These are phyloP conservation scores for Anas acuta DNA, from an alignment of 2,797 vertebrate species.

Conservation along the genomic window DNA sequence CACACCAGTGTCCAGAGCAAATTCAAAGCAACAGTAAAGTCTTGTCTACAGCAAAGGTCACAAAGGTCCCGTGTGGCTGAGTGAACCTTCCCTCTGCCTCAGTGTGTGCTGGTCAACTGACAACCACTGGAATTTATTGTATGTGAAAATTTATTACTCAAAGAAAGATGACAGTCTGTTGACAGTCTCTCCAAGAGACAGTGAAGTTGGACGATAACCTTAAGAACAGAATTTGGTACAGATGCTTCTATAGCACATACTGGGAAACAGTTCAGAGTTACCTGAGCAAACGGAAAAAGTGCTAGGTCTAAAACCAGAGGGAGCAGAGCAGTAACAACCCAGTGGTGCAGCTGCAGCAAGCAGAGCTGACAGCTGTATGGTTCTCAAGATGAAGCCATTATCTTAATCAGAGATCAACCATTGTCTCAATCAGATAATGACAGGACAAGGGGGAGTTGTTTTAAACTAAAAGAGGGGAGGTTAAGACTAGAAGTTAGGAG, in stretches of 20 bases:
- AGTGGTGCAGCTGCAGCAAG: fast-evolving
- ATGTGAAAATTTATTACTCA: background rate
- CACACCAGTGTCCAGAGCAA: background rate
- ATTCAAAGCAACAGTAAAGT: background rate
- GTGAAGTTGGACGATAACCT: background rate
- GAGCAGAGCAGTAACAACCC: background rate
- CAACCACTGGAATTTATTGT: background rate
- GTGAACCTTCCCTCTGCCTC: background rate
- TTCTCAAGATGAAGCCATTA: background rate
- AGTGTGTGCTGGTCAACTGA: background rate
- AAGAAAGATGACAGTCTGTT: background rate
- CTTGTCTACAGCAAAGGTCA: background rate
- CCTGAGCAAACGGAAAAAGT: background rate
- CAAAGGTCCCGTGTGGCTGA: background rate
- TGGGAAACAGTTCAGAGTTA: background rate
- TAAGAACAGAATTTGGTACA: background rate
- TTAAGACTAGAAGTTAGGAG: too few relatives aligned
- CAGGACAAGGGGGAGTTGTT: too few relatives aligned
- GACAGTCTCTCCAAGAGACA: background rate
- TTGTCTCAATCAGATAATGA: too few relatives aligned
- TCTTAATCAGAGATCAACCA: too few relatives aligned
- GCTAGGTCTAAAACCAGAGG: background rate
- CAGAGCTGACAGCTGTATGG: background rate
- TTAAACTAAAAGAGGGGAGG: too few relatives aligned
- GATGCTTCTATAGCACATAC: background rate